Base-by-base conservation (phyloP, 1,140 invertebrate species). In the Drosophila tsacasi region DNA sequence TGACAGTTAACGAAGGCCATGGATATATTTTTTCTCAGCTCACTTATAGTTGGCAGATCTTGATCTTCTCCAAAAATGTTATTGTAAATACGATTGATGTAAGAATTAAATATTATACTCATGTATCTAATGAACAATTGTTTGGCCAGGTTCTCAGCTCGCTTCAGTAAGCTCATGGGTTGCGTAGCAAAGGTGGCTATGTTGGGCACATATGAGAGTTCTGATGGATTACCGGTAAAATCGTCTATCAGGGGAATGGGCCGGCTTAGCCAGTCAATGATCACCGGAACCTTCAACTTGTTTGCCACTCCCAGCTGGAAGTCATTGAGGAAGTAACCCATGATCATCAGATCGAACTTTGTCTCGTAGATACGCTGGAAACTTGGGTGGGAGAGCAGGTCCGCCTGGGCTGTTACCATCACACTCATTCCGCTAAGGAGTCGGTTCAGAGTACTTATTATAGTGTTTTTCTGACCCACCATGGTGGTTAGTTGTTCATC, bases 281-380 rank as follows among this genome's bases (percentile, higher is more conserved):
- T 82, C 0, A 91, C 62, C 0, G 92, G 92, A n/a, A 87, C 79
- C 8, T 81, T 69, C 30, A 93, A 57, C 32, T 87, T 89, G 10
- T 78, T 76, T 0, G 83, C 86, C 8, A 92, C 68, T 3, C 84
- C 90, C 68, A 93, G 27, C 37, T 90, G 76, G 21, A 91, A 92
- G 19, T 81, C 73, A 30, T 92, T 93, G 5, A 92, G 17, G 32
- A 92, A 90, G 21, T 77, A 89, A 7, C 91, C 92, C 54, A 83
- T 27, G 19, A 93, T 79, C 64, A 92, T 77, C 7, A 93, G 23
- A 63, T 93, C 92, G n/a, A 86, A 93, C 46, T 92, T 83, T 2
- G 83, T 81, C 1, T 91, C 82, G 25, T 92, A 92, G 9, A 92
- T 76, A 1, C 49, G 44, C 21, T 67, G 76, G 19, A 92, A 92